Conservation (phyloP, 2,113 vertebrate species). For the Isichthys henryi region DNA sequence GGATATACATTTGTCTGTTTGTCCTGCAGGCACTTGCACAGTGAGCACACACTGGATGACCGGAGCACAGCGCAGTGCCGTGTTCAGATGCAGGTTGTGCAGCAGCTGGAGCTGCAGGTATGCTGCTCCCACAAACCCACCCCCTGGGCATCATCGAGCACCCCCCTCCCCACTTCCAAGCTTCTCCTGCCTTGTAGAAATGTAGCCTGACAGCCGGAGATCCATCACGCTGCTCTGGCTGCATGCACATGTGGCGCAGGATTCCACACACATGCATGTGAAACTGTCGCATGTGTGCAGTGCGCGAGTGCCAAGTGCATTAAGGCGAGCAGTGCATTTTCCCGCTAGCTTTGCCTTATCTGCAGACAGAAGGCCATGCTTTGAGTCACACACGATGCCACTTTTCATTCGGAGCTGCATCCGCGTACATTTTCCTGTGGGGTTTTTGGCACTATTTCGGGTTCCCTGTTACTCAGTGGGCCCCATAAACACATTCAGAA, state of each 20-base stretch:
- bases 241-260: neutral
- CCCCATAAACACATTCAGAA: neutral
- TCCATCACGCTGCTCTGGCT: neutral
- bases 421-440: neutral
- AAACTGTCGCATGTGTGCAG: neutral
- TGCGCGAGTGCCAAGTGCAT: neutral
- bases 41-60: conserved; percentile 94
- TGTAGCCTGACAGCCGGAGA: neutral
- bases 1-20: conserved; percentile 14
- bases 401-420: neutral
- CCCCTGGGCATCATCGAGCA: neutral
- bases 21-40: conserved; percentile 92
- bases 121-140: neutral
- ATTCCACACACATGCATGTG: neutral
- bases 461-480: neutral
- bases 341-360: neutral
- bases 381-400: neutral
- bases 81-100: conserved; percentile 99
- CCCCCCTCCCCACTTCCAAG: neutral
- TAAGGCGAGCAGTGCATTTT: neutral
- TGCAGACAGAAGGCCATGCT: neutral
- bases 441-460: neutral
- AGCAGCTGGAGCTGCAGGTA: conserved; percentile 97
- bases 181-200: neutral
- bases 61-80: conserved; percentile 98